Conservation (phyloP, 2,888 invertebrate species). For the Lithophane semibrunnea region DNA sequence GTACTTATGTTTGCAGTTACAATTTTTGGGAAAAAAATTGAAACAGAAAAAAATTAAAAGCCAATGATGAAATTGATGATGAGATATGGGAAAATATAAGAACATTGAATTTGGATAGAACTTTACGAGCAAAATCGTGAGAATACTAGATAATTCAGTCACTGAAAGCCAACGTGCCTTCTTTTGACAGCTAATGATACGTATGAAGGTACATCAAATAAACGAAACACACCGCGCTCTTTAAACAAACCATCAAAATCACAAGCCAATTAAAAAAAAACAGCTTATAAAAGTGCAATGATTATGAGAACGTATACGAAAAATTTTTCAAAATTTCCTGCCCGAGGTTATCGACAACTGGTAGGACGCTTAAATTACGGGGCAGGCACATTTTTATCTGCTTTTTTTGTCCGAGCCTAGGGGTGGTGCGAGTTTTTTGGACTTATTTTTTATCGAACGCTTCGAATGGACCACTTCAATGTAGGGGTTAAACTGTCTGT, state of each 20-base stretch:
- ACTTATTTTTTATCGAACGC: constrained; percentile 81
- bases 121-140: not conserved
- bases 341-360: constrained; percentile 85
- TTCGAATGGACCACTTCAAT: constrained; percentile 79
- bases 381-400: constrained; percentile 85
- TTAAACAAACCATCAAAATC: not conserved
- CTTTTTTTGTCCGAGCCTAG: constrained; percentile 87
- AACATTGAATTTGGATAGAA: not conserved
- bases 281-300: constrained; percentile 46
- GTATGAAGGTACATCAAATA: not conserved
- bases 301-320: constrained; percentile 60
- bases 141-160: not conserved
- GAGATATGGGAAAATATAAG: not conserved
- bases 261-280: constrained; percentile 11
- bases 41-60: not conserved
- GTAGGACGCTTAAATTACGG: constrained; percentile 89
- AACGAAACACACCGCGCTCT: not conserved
- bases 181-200: not conserved
- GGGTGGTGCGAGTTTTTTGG: constrained; percentile 85
- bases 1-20: constrained; percentile 9
- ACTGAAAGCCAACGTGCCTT: not conserved
- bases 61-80: constrained; percentile 13
- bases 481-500: constrained; percentile 84
- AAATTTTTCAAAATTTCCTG: constrained; percentile 68
- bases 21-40: constrained; percentile 18